Evolutionary conservation across 1,140 invertebrate genomes (phyloP).

Genomic region (Zophobas morio): DNA sequence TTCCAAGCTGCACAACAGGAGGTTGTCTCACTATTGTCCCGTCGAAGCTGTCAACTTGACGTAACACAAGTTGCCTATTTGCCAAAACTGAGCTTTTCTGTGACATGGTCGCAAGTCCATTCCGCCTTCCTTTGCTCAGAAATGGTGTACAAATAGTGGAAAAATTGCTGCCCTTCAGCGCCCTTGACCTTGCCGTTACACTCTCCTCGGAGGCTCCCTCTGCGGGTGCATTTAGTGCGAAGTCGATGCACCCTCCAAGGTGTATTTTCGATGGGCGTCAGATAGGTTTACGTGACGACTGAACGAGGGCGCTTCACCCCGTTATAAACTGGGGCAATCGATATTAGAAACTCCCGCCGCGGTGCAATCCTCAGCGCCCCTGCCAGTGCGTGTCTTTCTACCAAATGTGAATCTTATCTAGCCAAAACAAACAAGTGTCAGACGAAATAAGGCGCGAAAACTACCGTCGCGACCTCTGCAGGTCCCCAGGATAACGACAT

Average conservation of each 20-base stretch:
- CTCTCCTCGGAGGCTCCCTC: no score
- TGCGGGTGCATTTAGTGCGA: not conserved
- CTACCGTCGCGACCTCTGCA: conserved; percentile 27
- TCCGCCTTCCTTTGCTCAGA: no score
- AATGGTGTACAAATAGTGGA: no score
- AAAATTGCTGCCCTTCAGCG: no score
- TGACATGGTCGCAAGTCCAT: no score
- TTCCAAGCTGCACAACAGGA: no score
- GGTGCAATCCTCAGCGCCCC: conserved; percentile 57
- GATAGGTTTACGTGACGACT: conserved; percentile 57
- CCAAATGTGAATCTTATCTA: conserved; percentile 55
- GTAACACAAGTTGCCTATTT: no score
- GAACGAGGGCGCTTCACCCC: conserved; percentile 58
- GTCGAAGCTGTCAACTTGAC: no score
- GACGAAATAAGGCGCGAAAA: conserved; percentile 32
- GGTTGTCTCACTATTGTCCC: no score
- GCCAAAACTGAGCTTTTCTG: no score
- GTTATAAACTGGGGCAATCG: conserved; percentile 64
- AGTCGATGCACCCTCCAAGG: not conserved
- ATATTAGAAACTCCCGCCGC: conserved; percentile 59
- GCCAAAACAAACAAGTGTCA: conserved; percentile 58
- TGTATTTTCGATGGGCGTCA: conserved; percentile 49
- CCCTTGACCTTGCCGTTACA: no score
- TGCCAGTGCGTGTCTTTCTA: conserved; percentile 53
- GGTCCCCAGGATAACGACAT: conserved; percentile 46